These are phyloP conservation scores for Trematomus bernacchii DNA, from an alignment of 2,797 vertebrate species.

Conservation along the genomic window DNA sequence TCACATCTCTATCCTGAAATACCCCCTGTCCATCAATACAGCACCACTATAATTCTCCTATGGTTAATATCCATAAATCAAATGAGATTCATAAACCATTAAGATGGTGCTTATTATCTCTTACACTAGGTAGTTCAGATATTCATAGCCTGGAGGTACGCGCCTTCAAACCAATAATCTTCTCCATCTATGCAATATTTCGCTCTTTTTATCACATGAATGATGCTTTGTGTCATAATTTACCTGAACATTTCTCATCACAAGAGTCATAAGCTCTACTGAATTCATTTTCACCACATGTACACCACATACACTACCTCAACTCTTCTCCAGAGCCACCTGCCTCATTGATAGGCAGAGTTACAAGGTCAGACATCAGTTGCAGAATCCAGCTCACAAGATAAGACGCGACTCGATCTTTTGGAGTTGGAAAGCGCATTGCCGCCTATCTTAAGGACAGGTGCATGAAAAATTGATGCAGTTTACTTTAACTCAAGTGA, in stretches of 20 bases:
- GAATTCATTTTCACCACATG: constrained; percentile 63
- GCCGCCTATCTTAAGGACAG: constrained; percentile 65
- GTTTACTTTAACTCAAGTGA: constrained; percentile 73
- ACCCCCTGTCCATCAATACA: constrained; percentile 69
- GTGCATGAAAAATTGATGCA: constrained; percentile 76
- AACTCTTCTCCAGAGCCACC: constrained; percentile 13
- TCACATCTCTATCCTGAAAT: constrained; percentile 64
- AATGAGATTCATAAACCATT: constrained; percentile 84
- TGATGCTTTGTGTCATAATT: constrained; percentile 81
- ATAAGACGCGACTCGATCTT: constrained; percentile 23
- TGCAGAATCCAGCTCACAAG: constrained; percentile 30
- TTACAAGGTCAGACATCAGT: constrained; percentile 64
- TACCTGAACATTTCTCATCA: constrained; percentile 75
- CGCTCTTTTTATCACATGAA: constrained; percentile 78
- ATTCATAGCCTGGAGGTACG: constrained; percentile 79
- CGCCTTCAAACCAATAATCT: constrained; percentile 78
- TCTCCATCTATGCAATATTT: constrained; percentile 76
- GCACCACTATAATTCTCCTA: constrained; percentile 68
- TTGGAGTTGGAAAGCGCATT: constrained; percentile 29
- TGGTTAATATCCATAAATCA: constrained; percentile 84
- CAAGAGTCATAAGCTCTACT: constrained; percentile 58
- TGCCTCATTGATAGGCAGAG: constrained; percentile 42
- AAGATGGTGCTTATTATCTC: constrained; percentile 84
- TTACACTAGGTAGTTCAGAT: constrained; percentile 78
- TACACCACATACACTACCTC: constrained; percentile 32